Conservation (phyloP, 2,113 vertebrate genomes). For the Hiodon alosoides region DNA sequence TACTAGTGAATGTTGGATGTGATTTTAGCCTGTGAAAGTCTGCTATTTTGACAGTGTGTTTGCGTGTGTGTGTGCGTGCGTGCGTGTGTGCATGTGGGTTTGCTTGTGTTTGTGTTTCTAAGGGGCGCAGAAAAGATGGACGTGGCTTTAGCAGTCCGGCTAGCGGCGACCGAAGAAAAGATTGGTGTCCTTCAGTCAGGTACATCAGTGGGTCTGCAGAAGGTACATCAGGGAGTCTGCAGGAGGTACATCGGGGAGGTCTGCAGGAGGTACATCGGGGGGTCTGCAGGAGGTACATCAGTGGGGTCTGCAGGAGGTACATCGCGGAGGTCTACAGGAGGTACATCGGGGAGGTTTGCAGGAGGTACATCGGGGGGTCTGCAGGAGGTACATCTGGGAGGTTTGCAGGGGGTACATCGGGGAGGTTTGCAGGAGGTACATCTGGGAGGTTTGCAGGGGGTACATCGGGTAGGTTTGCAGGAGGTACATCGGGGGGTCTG, state of each 20-base stretch:
- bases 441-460: not conserved
- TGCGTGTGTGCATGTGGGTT: not conserved
- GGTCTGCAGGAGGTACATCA: too few species aligned
- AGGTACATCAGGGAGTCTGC: not conserved
- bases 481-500: too few species aligned
- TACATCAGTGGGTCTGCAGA: slow-evolving; percentile 38
- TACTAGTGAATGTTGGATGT: too few species aligned
- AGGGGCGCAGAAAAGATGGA: slow-evolving; percentile 80
- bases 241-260: not conserved
- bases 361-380: too few species aligned
- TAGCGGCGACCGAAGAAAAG: slow-evolving; percentile 88
- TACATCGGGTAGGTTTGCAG: not conserved
- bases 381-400: too few species aligned
- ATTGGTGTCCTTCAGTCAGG: slow-evolving; percentile 90
- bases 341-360: too few species aligned
- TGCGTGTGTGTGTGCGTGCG: not conserved
- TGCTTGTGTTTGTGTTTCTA: slow-evolving; percentile 18
- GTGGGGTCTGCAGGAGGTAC: too few species aligned
- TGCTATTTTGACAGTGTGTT: not conserved
- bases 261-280: too few species aligned
- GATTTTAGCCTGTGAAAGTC: too few species aligned
- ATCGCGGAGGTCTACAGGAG: too few species aligned
- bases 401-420: slow-evolving; percentile 55
- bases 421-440: not conserved
- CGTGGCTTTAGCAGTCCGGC: slow-evolving; percentile 74